Evolutionary conservation across 2,888 invertebrate species (phyloP).

Genomic region (Callinectes sapidus): DNA sequence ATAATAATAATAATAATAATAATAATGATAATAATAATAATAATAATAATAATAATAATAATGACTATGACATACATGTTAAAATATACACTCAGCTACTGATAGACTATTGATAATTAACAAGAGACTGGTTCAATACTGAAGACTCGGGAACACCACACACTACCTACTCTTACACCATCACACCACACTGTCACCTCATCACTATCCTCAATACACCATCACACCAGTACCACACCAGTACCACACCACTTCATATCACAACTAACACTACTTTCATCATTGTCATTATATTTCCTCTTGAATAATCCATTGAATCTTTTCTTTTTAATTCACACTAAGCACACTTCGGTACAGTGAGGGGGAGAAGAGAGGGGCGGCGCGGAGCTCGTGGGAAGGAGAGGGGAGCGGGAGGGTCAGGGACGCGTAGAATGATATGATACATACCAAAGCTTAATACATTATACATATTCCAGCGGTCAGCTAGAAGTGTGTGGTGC

Average conservation of each 20-base stretch:
- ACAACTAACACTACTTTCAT: conserved; percentile 5
- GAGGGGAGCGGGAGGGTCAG: not conserved
- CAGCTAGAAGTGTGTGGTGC: conserved; percentile 26
- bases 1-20: conserved; percentile 12
- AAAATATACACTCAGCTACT: conserved; percentile 10
- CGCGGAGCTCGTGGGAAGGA: not conserved
- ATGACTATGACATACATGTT: conserved; percentile 11
- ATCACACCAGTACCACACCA: not conserved
- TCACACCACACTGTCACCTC: conserved; percentile 5
- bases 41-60: not conserved
- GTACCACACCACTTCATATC: not conserved
- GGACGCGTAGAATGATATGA: conserved; percentile 46
- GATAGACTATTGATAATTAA: conserved; percentile 60
- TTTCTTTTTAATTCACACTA: not conserved
- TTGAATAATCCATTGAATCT: not conserved
- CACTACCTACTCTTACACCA: not conserved
- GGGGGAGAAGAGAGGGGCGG: not conserved
- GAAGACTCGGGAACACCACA: conserved; percentile 40
- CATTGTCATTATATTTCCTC: not conserved
- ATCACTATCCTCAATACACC: not conserved
- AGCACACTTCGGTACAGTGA: not conserved
- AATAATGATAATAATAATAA: conserved; percentile 28
- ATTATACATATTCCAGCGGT: conserved; percentile 38
- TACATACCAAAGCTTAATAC: conserved; percentile 51
- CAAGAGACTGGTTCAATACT: conserved; percentile 61